These are phyloP conservation scores for Hypomecis atomaria DNA, from an alignment of 2,888 invertebrate species.

Conservation along the genomic window DNA sequence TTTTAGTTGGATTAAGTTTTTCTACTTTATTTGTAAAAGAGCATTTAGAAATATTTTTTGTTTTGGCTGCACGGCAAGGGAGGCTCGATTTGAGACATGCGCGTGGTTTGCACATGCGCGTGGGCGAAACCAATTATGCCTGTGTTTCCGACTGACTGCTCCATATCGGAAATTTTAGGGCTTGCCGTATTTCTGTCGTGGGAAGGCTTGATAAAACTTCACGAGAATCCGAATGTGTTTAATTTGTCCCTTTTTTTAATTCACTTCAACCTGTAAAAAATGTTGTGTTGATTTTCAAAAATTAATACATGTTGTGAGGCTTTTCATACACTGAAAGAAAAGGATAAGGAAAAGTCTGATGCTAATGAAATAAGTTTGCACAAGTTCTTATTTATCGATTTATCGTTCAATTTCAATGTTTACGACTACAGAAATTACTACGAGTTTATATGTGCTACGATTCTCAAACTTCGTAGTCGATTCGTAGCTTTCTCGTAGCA, in stretches of 20 bases:
- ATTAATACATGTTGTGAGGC: too few relatives aligned
- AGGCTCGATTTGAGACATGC: constrained; percentile 62
- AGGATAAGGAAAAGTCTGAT: too few relatives aligned
- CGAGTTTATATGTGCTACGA: too few relatives aligned
- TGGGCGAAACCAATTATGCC: constrained; percentile 64
- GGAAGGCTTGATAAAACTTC: constrained; percentile 7
- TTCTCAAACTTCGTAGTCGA: neutral
- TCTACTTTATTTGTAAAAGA: constrained; percentile 3
- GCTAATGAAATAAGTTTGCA: too few relatives aligned
- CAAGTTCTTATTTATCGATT: too few relatives aligned
- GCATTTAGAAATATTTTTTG: constrained; percentile 54
- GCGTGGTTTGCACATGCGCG: constrained; percentile 68
- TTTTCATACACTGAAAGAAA: too few relatives aligned
- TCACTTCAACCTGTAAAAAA: too few relatives aligned
- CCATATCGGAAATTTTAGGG: constrained; percentile 69
- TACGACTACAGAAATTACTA: too few relatives aligned
- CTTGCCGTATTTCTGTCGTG: constrained; percentile 56
- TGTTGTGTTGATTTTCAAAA: too few relatives aligned
- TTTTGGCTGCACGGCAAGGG: constrained; percentile 60
- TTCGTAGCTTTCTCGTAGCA: constrained; percentile 3
- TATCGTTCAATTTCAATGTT: too few relatives aligned
- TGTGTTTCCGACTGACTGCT: constrained; percentile 68
- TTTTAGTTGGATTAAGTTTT: constrained; percentile 14
- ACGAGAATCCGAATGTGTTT: neutral
- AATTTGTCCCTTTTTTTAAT: too few relatives aligned